Evolutionary conservation across 2,113 vertebrate genomes (phyloP).

Genomic region (Hippoglossus stenolepis): DNA sequence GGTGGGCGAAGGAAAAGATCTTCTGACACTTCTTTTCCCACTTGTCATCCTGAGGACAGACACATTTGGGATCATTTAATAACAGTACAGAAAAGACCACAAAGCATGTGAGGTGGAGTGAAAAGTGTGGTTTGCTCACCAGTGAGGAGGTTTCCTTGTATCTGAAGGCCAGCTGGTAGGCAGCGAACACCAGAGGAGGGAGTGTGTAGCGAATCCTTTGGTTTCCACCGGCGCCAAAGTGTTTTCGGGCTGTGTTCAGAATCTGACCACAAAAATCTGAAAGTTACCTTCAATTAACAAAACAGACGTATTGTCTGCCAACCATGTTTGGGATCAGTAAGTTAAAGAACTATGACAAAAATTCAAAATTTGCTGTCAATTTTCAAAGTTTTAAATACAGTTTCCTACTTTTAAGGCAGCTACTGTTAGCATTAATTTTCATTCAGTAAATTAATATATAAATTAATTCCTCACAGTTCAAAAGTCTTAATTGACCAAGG

Average conservation of each 20-base stretch:
- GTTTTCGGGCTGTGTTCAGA: constrained; percentile 96
- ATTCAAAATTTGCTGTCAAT: too few relatives aligned
- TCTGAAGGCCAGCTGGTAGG: constrained; percentile 96
- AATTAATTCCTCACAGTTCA: not conserved
- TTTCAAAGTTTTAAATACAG: too few relatives aligned
- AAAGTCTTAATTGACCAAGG: not conserved
- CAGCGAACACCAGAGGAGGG: constrained; percentile 94
- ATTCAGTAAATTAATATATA: not conserved
- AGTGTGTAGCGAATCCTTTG: constrained; percentile 96
- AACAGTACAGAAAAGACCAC: not conserved
- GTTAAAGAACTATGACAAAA: not conserved
- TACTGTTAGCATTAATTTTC: not conserved
- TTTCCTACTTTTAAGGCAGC: not conserved
- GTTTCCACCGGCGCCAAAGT: constrained; percentile 98
- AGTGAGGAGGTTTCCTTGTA: constrained; percentile 95
- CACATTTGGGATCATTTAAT: not conserved
- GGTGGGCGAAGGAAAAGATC: constrained; percentile 98
- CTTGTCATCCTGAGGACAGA: constrained; percentile 91
- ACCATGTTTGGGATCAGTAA: too few relatives aligned
- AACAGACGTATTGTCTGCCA: too few relatives aligned
- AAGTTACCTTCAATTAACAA: not conserved
- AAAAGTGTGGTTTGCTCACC: constrained; percentile 70
- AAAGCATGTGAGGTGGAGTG: not conserved
- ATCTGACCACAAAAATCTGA: constrained; percentile 81
- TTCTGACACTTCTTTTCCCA: constrained; percentile 99